A percentile compares a stretch with the other conserved stretches of the same genome.
Evolutionary conservation across 2,113 vertebrate genomes (phyloP).

Genomic region (Antigone vipio): DNA sequence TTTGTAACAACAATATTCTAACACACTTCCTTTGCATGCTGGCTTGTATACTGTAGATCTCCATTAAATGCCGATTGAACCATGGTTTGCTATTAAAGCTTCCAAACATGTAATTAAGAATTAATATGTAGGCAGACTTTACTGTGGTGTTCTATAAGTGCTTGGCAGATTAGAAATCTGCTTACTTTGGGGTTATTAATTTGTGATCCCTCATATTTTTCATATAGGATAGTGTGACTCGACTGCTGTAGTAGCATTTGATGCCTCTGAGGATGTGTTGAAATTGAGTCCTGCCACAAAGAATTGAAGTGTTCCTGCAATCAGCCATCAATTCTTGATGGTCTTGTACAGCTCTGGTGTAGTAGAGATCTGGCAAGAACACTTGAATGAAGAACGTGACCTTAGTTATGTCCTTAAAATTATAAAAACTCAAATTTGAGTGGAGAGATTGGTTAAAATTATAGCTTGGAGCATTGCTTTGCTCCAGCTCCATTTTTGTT

Average conservation of each 20-base stretch:
- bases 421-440: neutral
- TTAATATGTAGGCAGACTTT: neutral
- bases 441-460: neutral
- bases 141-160: neutral
- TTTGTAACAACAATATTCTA: neutral
- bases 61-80: neutral
- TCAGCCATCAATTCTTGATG: neutral
- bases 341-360: neutral
- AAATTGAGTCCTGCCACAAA: neutral
- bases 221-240: neutral
- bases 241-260: neutral
- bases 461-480: constrained; percentile 1
- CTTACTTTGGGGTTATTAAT: neutral
- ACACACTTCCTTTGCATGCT: neutral
- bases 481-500: neutral
- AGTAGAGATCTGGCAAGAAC: neutral
- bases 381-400: neutral
- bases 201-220: neutral
- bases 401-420: neutral
- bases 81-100: neutral
- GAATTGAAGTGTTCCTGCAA: neutral
- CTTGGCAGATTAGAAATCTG: neutral
- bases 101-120: neutral
- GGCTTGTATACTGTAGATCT: neutral
- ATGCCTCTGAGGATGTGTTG: neutral